Base-by-base conservation (phyloP, 2,888 invertebrate species). In the Troides aeacus region DNA sequence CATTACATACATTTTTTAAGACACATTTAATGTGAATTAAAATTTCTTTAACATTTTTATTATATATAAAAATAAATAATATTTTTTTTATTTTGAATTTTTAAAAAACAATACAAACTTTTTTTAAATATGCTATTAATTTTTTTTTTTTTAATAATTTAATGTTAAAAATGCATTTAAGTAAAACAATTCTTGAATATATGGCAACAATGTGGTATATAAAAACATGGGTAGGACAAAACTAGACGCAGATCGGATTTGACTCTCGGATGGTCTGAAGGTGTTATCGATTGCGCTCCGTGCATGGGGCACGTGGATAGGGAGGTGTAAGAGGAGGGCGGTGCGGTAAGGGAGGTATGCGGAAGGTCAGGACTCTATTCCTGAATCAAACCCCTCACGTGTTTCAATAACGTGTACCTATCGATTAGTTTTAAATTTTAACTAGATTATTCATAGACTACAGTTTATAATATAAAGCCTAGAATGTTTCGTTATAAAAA, bases 201-300 rank as follows among this genome's bases (percentile, higher is more conserved):
- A 12, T 15, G 15, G 50, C 17, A 50, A 5, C 10, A 50, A 18
- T 4, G 50, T 17, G 10, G 5, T 17, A 50, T 15, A 5, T 50
- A 50, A 50, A 17, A 50, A 5, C 10, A 2, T 17, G 10, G 50
- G 17, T 17, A 15, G 50, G 5, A 50, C 5, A 18, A 21, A 21
- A 57, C 21, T 15, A 79, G 75, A 76, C 77, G 76, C 76, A 79
- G 71, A 65, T 71, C 71, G 66, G 71, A 72, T 74, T 30, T 23
- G 64, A 4, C 70, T 74, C 77, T 73, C 74, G 76, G 77, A 80
- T 79, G 79, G 79, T 77, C 78, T 75, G 74, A 76, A 81, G 79
- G 81, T 80, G 76, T 80, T 88, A 88, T 88, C 83, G 88, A 88
- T 88, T 87, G 74, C 80, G 83, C 80, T 81, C 80, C 77, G 76